Conservation (phyloP, 2,113 vertebrate species). For the Albula goreensis region DNA sequence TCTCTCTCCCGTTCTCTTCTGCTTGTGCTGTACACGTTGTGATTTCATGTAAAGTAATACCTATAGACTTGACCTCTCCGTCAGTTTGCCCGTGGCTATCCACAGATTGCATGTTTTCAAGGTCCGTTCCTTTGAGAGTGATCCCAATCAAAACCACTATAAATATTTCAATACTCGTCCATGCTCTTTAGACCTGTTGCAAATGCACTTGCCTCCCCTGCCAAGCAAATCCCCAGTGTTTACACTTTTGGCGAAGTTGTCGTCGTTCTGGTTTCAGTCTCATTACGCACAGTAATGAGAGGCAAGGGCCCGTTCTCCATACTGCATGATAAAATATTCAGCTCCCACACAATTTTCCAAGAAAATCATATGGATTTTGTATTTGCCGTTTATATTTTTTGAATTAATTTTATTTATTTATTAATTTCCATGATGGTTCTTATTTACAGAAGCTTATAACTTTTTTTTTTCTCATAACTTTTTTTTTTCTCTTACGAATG, state of each 20-base stretch:
- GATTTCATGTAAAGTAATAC: constrained; percentile 87
- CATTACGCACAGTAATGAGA: constrained; percentile 53
- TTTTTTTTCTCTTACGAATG: neutral
- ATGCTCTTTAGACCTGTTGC: constrained; percentile 60
- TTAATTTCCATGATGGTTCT: neutral
- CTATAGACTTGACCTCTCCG: constrained; percentile 79
- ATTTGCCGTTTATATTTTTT: neutral
- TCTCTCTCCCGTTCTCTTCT: constrained; percentile 45
- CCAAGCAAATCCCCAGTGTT: constrained; percentile 51
- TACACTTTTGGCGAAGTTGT: constrained; percentile 54
- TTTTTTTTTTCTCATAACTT: neutral
- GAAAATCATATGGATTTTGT: neutral
- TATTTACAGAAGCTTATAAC: neutral
- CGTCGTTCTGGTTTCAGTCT: constrained; percentile 49
- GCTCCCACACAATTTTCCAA: constrained; percentile 20
- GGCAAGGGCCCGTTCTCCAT: constrained; percentile 32
- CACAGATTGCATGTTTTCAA: constrained; percentile 75
- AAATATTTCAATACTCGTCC: constrained; percentile 83
- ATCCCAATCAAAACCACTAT: constrained; percentile 78
- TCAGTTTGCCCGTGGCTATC: constrained; percentile 77
- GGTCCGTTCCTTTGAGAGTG: constrained; percentile 72
- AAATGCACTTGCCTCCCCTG: constrained; percentile 53
- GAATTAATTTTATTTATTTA: neutral
- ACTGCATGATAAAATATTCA: constrained; percentile 51
- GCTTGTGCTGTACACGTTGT: constrained; percentile 68